Base-by-base conservation (phyloP, 1,140 invertebrate genomes). In the Nomia melanderi region DNA sequence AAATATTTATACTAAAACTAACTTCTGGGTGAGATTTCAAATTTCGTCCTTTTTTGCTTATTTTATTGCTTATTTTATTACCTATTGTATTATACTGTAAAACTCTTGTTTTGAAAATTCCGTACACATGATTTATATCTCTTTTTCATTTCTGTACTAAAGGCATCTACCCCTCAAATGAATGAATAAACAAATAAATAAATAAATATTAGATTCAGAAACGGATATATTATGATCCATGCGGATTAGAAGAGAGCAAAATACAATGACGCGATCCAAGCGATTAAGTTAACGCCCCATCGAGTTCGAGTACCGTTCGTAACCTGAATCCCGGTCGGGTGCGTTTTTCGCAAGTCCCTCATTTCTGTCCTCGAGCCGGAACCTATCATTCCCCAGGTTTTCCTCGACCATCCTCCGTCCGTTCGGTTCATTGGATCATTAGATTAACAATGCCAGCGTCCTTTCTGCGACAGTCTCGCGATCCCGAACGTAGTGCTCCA, bases 381-480 rank as follows among this genome's bases (percentile, higher is more conserved):
- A 59, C 53, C 27, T 69, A 47, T 76, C 73, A 56, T 71, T 53
- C 75, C 54, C 56, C 44, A 62, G 39, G 33, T 31, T 62, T 71
- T 71, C 75, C 53, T 31, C 41, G 20, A 7, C 20, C 27, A n/a
- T 33, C 41, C 9, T 39, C 8, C 20, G 25, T 47, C 14, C 41
- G 41, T 27, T 59, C 33, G 8, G 57, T 78, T 73, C 60, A 65
- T 73, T 65, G 41, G 47, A 69, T 67, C 71, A 83, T 83, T 83
- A 83, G 56, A 76, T 62, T 83, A 83, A 83, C 82, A 83, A 84
- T 84, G 57, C 77, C 25, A 59, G 70, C 20, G 62, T 62, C 53
- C 70, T 74, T 78, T 77, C 70, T 53, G 64, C 20, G 53, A 44
- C 69, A 50, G n/a, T n/a, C 73, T 70, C 70, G 56, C 65, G 29